Conservation (phyloP, 2,113 vertebrate species). For the Oceanodroma tethys region DNA sequence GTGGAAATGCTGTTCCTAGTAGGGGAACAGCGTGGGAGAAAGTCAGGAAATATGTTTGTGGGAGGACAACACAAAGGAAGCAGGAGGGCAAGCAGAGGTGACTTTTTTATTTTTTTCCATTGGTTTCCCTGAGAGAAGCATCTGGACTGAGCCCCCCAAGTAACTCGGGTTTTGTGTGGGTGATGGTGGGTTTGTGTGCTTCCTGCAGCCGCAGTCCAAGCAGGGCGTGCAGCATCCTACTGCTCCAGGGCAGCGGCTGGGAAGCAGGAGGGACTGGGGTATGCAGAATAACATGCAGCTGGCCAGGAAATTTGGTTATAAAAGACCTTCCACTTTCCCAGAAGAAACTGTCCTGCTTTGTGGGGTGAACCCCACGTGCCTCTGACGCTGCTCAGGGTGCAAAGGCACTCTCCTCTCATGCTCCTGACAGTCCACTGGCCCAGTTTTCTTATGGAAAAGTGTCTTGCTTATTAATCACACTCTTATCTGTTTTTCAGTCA, state of each 20-base stretch:
- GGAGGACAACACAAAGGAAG: not conserved
- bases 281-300: not conserved
- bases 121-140: not conserved
- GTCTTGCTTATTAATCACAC: not conserved
- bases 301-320: not conserved
- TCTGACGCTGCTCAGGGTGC: accelerated
- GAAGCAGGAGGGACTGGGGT: not conserved
- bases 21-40: not conserved
- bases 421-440: not conserved
- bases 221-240: not conserved
- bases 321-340: not conserved
- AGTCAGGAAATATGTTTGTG: not conserved
- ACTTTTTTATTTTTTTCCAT: not conserved
- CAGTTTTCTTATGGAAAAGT: not conserved
- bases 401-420: not conserved
- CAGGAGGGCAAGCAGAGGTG: not conserved
- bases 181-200: not conserved
- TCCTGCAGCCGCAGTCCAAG: not conserved
- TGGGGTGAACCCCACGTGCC: accelerated
- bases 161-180: not conserved
- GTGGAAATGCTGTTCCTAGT: not conserved
- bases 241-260: not conserved
- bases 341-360: not conserved
- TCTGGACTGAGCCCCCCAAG: not conserved
- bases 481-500: not conserved